Evolutionary conservation across 2,113 vertebrate genomes (phyloP), one percentile per base, ranked within the genome.

Genomic region (Sarotherodon lohbergeri): DNA sequence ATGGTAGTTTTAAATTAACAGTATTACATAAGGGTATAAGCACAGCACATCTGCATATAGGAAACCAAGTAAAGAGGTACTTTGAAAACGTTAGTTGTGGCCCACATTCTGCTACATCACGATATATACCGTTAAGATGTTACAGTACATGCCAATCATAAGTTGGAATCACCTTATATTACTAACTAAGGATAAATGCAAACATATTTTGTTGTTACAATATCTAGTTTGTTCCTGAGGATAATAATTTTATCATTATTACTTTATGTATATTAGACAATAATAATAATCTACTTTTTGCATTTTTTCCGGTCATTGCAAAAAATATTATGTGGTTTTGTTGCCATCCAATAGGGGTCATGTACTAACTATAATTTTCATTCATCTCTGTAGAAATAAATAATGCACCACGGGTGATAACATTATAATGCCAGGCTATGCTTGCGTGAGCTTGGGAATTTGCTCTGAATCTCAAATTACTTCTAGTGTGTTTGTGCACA

Each of bases 361-460:
- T 36, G 48, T 9, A 46, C 78, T 71, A 86, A 88, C 83, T 82
- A 86, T 85, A 90, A 80, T 73, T n/a, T 9, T 12, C 2, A 54
- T 66, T 86, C 19, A 90, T 90, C 93, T 90, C 54, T 91, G 88
- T 66, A 84, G 56, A 2, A 50, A 83, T 90, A 83, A 89, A 86
- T 76, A 92, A 88, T 87, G 81, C 68, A 84, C 84, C 71, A 34
- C 13, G 86, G 84, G n/a, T 82, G 86, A 85, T 48, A 52, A 22
- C 79, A 73, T 80, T 54, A 63, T 61, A 59, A 89, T 87, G 73
- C 48, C 82, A 59, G 48, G 79, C 86, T 57, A 59, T 87, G 80
- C 50, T 56, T 81, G 84, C 11, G 36, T 84, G 84, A 91, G 90
- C 80, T 76, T 61, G 82, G 43, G 82, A 81, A 85, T 93, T 92